These are phyloP conservation scores for Adelognathus sp. DNA, from an alignment of 2,888 invertebrate species.

Conservation along the genomic window DNA sequence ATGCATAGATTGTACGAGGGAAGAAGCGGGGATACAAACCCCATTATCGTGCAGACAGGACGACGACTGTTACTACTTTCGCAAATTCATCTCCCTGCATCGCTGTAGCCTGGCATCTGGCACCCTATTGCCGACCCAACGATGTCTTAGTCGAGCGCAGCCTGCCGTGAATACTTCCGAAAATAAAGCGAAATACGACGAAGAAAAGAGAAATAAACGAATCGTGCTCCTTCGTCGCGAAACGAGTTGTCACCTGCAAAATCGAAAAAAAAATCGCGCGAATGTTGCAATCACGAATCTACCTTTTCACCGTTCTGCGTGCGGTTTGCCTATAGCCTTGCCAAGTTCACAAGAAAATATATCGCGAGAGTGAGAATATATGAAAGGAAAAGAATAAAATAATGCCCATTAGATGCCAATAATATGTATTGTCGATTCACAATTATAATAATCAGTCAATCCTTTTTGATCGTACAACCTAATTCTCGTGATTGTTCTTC, in stretches of 20 bases:
- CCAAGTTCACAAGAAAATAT: background rate
- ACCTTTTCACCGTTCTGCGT: background rate
- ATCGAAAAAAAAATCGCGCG: constrained; percentile 12
- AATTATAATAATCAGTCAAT: too few species aligned
- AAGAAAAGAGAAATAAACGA: constrained; percentile 14
- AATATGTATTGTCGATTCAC: too few species aligned
- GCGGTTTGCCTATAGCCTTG: background rate
- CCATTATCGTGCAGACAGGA: constrained; percentile 45
- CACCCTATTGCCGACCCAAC: constrained; percentile 3
- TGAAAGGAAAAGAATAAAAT: too few species aligned
- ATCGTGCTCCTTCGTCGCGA: constrained; percentile 33
- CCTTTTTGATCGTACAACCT: too few species aligned
- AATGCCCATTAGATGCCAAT: too few species aligned
- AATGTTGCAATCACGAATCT: constrained; percentile 44
- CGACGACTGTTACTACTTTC: constrained; percentile 38
- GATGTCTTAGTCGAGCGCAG: constrained; percentile 23
- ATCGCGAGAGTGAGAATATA: too few species aligned
- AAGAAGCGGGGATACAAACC: constrained; percentile 65
- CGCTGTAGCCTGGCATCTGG: constrained; percentile 16
- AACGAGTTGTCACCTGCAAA: constrained; percentile 63
- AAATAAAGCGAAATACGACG: background rate
- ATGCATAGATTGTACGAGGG: constrained; percentile 64
- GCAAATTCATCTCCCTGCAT: constrained; percentile 22
- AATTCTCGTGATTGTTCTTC: too few species aligned
- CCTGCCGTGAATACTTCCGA: constrained; percentile 14